Conservation (phyloP, 1,140 invertebrate genomes). For the Bombus terrestris region DNA sequence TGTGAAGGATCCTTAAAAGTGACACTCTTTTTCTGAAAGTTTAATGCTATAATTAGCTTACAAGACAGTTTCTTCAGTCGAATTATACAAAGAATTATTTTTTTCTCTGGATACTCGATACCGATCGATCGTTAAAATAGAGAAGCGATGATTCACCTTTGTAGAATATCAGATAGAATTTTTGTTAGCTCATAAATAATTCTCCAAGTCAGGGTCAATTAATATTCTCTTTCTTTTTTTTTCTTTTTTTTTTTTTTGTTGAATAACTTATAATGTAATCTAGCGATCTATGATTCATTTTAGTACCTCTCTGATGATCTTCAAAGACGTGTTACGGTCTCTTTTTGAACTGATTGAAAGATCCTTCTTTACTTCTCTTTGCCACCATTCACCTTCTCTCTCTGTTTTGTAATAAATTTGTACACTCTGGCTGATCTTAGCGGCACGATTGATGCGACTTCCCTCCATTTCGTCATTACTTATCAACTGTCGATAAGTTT, state of each 20-base stretch:
- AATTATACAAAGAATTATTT: neutral
- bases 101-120: neutral
- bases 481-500: neutral
- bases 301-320: neutral
- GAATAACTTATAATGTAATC: neutral
- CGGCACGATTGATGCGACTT: constrained; percentile 28
- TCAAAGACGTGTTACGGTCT: neutral
- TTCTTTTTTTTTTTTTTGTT: neutral
- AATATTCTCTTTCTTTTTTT: too few species aligned
- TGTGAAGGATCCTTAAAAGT: neutral
- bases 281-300: neutral
- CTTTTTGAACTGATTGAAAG: neutral
- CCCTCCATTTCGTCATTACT: neutral
- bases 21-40: neutral
- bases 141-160: neutral
- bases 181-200: neutral
- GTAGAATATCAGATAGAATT: neutral
- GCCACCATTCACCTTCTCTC: constrained; percentile 3
- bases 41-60: neutral
- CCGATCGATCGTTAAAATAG: neutral
- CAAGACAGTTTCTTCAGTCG: neutral
- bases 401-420: constrained; percentile 21
- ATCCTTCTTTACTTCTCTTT: constrained; percentile 22
- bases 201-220: neutral
- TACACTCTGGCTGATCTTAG: constrained; percentile 5